Conservation (phyloP, 2,113 vertebrate genomes). For the Trematomus loennbergii region DNA sequence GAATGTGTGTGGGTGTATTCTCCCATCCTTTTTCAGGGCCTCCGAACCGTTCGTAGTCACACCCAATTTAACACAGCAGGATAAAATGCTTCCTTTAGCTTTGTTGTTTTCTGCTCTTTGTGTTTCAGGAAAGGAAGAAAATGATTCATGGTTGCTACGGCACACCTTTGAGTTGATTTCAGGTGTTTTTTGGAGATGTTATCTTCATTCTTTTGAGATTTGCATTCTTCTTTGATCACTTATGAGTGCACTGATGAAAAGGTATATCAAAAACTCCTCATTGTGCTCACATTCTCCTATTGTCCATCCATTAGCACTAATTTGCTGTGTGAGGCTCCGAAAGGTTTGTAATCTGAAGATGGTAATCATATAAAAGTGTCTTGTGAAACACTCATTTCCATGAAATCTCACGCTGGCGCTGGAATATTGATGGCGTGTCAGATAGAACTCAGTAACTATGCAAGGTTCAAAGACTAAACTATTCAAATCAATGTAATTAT, state of each 20-base stretch:
- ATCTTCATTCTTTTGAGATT: constrained; percentile 35
- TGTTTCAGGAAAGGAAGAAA: constrained; percentile 32
- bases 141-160: constrained; percentile 48
- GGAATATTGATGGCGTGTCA: neutral
- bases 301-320: neutral
- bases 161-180: constrained; percentile 42
- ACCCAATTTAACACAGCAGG: constrained; percentile 91
- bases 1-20: constrained; percentile 75
- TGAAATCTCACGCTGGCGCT: neutral
- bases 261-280: constrained; percentile 18
- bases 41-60: constrained; percentile 92
- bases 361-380: neutral
- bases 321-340: constrained; percentile 4
- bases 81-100: constrained; percentile 82
- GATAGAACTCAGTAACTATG: neutral
- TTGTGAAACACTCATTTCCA: neutral
- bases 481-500: constrained; percentile 13
- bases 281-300: neutral
- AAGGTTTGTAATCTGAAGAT: neutral
- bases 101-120: constrained; percentile 78
- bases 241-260: constrained; percentile 18
- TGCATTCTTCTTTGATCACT: constrained; percentile 28
- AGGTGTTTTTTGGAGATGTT: constrained; percentile 38
- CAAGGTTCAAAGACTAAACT: neutral
- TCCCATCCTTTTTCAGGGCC: constrained; percentile 82